Evolutionary conservation across 2,797 vertebrate genomes (phyloP), one percentile per base, ranked within the genome.

Genomic region (Scleropages formosus): DNA sequence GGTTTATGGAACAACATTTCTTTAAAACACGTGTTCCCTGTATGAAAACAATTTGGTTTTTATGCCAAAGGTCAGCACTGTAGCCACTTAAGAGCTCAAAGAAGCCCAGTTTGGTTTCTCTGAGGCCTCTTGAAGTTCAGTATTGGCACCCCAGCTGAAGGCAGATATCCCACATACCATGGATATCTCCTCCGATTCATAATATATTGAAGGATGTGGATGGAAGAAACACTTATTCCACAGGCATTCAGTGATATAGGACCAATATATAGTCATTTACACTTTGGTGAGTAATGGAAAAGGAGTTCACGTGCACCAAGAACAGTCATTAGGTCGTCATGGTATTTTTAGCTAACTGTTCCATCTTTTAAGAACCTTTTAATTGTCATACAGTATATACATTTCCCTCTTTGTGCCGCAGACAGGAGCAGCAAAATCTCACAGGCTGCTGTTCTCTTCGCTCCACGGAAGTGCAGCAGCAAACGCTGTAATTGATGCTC

Each of bases 1-100:
- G 20, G 16, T 62, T 65, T 60, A 74, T 63, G 22, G 60, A 26
- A 64, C 47, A 16, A 46, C 22, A 27, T 27, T 73, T 12, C 67
- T 31, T 31, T 20, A 15, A 73, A 6, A 62, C 72, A 63, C 63
- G 26, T 63, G 58, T 20, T 62, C 58, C n/a, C 9, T 18, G 60
- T 26, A 46, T 27, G 10, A 74, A 51, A 64, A 74, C 72, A 65
- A 24, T 51, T 12, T 47, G 46, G 61, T 18, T 51, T 39, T 39
- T 20, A 4, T 22, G 44, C 47, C 60, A 53, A 16, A 27, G 60
- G 44, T 74, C 72, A 64, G 16, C 13, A 31, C 15, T 22, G 8
- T 12, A 39, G 64, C 26, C 15, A 15, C 63, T 22, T 26, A 31
- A 46, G 73, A 53, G 66, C 61, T 27, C 47, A 27, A 10, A 56